phyloP scores from a whole-genome alignment of 2,888 invertebrate species.

The Biston betularia region DNA sequence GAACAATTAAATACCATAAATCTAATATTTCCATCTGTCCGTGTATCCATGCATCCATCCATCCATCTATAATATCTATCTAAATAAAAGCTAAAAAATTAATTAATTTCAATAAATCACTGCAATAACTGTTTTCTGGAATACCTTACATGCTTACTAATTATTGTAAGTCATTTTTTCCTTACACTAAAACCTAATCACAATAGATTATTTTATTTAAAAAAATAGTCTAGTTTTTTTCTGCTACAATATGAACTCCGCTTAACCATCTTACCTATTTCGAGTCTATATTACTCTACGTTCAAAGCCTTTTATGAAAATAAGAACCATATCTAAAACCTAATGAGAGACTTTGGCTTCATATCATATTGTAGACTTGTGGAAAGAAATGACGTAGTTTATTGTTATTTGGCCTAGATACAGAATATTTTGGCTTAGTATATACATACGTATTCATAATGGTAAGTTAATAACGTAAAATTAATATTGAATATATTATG shows the following conservation, averaged over 20 bases:
- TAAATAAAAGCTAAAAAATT: too few relatives aligned
- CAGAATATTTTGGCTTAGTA: constrained; percentile 7
- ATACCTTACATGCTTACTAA: too few relatives aligned
- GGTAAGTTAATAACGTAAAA: constrained; percentile 5
- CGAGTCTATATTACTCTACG: constrained; percentile 25
- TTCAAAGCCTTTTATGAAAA: constrained; percentile 13
- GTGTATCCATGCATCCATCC: too few relatives aligned
- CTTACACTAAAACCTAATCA: background rate
- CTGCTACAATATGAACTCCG: background rate
- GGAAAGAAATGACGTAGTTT: constrained; percentile 9
- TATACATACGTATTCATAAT: background rate
- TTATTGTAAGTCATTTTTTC: background rate
- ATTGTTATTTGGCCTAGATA: constrained; percentile 14
- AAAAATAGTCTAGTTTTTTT: background rate
- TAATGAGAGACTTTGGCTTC: constrained; percentile 16
- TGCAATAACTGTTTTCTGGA: too few relatives aligned
- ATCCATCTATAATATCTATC: too few relatives aligned
- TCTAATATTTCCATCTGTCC: too few relatives aligned
- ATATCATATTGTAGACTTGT: constrained; percentile 10
- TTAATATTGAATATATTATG: constrained; percentile 7
- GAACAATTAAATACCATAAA: too few relatives aligned
- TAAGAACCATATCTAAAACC: constrained; percentile 10
- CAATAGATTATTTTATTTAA: background rate
- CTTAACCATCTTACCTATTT: constrained; percentile 9
- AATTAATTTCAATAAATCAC: too few relatives aligned